Percentiles rank a stretch among this genome's conserved stretches.
Evolutionary conservation across 2,113 vertebrate genomes (phyloP).

Genomic region (Aegithalos caudatus): DNA sequence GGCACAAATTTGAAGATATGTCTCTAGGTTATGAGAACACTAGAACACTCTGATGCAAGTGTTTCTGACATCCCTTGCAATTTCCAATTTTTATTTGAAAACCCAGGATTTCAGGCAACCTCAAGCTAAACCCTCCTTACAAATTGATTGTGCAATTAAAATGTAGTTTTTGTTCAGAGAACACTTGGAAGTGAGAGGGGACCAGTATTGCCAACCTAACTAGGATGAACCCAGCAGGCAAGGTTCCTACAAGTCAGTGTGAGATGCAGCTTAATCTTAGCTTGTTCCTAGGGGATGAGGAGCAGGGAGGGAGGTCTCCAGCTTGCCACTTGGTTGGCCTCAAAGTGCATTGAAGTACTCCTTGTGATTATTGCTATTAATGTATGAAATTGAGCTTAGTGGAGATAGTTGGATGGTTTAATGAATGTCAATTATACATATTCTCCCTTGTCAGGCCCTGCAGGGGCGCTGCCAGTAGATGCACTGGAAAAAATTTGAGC

Average conservation of each 20-base stretch:
- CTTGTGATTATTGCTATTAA: background rate
- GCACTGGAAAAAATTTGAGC: background rate
- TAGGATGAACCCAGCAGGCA: background rate
- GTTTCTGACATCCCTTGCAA: background rate
- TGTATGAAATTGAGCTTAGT: background rate
- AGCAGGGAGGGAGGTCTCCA: background rate
- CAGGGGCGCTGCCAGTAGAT: background rate
- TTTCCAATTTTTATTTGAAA: background rate
- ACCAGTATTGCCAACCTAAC: background rate
- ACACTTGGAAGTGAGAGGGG: rapidly evolving
- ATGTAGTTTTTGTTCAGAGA: background rate
- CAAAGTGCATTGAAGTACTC: background rate
- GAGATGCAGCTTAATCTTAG: background rate
- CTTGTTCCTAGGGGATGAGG: background rate
- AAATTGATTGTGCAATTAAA: background rate
- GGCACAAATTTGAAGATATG: background rate
- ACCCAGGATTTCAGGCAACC: background rate
- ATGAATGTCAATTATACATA: background rate
- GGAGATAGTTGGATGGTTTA: background rate
- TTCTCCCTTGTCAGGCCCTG: background rate
- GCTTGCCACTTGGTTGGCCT: background rate
- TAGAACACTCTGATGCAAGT: background rate
- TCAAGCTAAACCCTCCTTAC: background rate
- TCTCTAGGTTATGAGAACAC: background rate
- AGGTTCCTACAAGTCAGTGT: background rate